Conservation (phyloP, 2,797 vertebrate species). For the Synaphobranchus kaupii region DNA sequence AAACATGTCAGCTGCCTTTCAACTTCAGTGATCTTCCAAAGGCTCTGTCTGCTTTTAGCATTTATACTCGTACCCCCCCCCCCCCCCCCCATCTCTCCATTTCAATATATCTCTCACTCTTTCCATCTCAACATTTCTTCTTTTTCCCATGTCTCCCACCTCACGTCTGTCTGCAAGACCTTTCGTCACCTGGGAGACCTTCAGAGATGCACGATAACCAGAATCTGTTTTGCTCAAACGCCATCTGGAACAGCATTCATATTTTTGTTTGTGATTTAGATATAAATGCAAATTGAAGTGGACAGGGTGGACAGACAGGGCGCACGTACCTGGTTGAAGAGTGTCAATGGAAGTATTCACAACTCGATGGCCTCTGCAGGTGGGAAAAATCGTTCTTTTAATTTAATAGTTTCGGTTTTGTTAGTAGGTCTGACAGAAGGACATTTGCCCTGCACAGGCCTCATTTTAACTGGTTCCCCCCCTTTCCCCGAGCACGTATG, state of each 20-base stretch:
- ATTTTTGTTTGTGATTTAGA: constrained; percentile 41
- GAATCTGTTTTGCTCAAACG: not conserved
- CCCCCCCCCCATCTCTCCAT: not conserved
- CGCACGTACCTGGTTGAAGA: constrained; percentile 40
- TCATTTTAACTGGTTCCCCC: not conserved
- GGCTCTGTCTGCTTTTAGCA: not conserved
- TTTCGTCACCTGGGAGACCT: constrained; percentile 36
- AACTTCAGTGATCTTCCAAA: constrained; percentile 3
- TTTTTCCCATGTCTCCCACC: not conserved
- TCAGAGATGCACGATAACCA: not conserved
- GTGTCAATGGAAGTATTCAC: constrained; percentile 2
- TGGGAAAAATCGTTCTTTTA: not conserved
- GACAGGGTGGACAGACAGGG: constrained; percentile 37
- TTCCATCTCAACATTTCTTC: constrained; percentile 2
- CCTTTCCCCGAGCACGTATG: not conserved
- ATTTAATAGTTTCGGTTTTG: not conserved
- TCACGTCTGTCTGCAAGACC: constrained; percentile 15
- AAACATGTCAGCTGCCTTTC: not conserved
- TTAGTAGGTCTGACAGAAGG: not conserved
- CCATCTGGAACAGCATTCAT: constrained; percentile 36
- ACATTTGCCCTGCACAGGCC: not conserved
- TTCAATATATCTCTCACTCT: not conserved
- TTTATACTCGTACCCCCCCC: not conserved
- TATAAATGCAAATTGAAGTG: not conserved
- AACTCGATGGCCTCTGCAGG: not conserved